Base-by-base conservation (phyloP, 2,113 vertebrate genomes). In the Pygoscelis adeliae region DNA sequence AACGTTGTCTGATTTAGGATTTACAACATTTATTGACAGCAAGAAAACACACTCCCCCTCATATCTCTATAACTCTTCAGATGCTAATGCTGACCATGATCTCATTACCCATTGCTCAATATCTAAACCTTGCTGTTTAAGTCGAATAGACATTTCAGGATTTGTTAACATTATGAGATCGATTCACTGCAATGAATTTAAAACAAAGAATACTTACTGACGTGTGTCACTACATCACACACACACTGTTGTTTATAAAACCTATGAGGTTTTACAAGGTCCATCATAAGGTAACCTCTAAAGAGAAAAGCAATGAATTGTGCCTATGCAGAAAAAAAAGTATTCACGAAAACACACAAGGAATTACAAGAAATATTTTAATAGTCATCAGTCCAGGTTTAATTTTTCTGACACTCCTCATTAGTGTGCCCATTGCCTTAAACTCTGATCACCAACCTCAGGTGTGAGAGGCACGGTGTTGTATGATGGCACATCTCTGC, bases 81-180 rank as follows among this genome's bases (percentile, higher is more conserved):
- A 94, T 89, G 81, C 93, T 95, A 95, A 97, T 89, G 90, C 94
- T 96, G 97, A 89, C 89, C 88, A 92, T 96, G 95, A 95, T 98
- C 80, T 81, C 86, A 86, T 92, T 97, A 83, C 73, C 96, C 96
- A 97, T 96, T 80, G 63, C 50, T 94, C 87, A 96, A 29, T 72
- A 85, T 95, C 95, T 85, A 96, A 95, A 94, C 47, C 19, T 96
- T 47, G 32, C 70, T 83, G 72, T 81, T 92, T 90, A 97, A 97
- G 73, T 55, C 3, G 3, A 96, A 95, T 32, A 87, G 96, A 97
- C 78, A 55, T 96, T 97, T 97, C 80, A 89, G 74, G 58, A 97
- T 97, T 98, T 97, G 94, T 97, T 98, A 97, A 95, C 88, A 30
- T 62, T 94, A 95, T 93, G 95, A 96, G 95, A 97, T 96, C 16